These are phyloP conservation scores for Esox masquinongy DNA, from an alignment of 2,797 vertebrate genomes.

Conservation along the genomic window DNA sequence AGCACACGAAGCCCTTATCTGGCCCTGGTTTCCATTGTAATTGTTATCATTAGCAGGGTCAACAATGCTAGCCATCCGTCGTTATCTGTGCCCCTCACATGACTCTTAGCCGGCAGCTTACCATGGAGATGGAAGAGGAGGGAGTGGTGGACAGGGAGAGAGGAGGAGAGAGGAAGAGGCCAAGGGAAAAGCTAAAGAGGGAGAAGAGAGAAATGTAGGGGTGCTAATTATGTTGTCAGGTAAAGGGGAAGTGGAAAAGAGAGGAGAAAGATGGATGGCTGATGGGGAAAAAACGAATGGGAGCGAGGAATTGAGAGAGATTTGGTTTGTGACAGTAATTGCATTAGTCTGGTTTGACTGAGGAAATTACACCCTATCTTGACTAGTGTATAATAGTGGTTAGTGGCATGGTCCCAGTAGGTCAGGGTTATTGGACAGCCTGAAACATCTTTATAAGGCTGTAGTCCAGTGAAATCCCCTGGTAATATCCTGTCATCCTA, in stretches of 20 bases:
- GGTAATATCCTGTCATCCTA: background rate
- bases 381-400: background rate
- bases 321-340: slow-evolving; percentile 1
- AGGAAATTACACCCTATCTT: background rate
- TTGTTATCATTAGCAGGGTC: slow-evolving; percentile 7
- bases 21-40: background rate
- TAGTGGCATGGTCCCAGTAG: background rate
- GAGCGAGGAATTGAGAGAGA: background rate
- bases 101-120: background rate
- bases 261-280: slow-evolving; percentile 1
- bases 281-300: background rate
- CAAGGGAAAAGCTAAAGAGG: background rate
- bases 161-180: background rate
- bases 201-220: background rate
- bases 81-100: background rate
- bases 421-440: background rate
- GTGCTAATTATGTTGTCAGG: background rate
- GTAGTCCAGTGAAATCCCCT: background rate
- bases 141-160: background rate
- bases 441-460: background rate
- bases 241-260: background rate
- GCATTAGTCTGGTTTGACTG: background rate
- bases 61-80: background rate
- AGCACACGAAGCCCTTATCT: slow-evolving; percentile 4
- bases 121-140: background rate